These are phyloP conservation scores for Ichneumon xanthorius DNA, from an alignment of 2,888 invertebrate genomes.

Conservation along the genomic window DNA sequence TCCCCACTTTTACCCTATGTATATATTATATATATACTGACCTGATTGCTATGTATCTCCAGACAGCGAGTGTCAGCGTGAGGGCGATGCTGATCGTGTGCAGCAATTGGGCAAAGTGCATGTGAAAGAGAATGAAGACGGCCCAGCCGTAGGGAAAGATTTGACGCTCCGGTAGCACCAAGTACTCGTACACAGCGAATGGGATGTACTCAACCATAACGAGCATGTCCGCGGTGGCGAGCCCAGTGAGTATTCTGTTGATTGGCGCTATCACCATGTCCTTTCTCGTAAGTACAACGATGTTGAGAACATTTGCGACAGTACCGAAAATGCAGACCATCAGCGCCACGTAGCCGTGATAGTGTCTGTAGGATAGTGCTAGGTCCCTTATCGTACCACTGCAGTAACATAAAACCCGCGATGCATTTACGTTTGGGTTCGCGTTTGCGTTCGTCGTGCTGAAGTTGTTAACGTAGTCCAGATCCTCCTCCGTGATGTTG, in stretches of 20 bases:
- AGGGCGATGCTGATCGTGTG: conserved; percentile 94
- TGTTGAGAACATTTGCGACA: conserved; percentile 94
- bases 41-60: conserved; percentile 95
- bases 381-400: conserved; percentile 87
- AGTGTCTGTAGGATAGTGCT: conserved; percentile 88
- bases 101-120: conserved; percentile 92
- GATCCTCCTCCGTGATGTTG: conserved; percentile 79
- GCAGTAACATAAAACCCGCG: conserved; percentile 85
- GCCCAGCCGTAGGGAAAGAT: conserved; percentile 91
- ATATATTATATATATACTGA: conserved; percentile 75
- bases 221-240: conserved; percentile 95
- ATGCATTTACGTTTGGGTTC: conserved; percentile 47
- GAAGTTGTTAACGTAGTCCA: conserved; percentile 77
- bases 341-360: conserved; percentile 94
- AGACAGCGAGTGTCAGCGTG: conserved; percentile 92
- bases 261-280: conserved; percentile 94
- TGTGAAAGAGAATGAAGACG: conserved; percentile 91
- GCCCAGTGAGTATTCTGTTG: conserved; percentile 93
- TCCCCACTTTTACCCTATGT: too few relatives aligned
- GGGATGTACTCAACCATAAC: conserved; percentile 95
- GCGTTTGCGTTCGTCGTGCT: conserved; percentile 57
- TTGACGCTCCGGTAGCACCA: conserved; percentile 88
- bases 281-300: conserved; percentile 93
- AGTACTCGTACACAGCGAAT: conserved; percentile 89
- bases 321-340: conserved; percentile 95